Conservation (phyloP, 2,797 vertebrate genomes). For the Antrozous pallidus region DNA sequence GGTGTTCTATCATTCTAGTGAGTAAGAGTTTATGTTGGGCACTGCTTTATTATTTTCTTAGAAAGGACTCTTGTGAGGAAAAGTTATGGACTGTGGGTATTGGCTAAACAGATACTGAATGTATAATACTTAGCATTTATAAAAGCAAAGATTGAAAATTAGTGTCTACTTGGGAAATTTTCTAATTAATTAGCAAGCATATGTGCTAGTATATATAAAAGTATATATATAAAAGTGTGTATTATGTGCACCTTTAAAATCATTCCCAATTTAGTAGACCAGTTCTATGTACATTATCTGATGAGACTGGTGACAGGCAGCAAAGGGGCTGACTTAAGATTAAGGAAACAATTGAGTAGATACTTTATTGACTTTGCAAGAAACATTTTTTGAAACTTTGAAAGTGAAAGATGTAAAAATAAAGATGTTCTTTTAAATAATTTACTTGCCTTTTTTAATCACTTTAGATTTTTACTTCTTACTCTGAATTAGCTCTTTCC, state of each 20-base stretch:
- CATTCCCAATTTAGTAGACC: neutral
- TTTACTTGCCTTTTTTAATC: neutral
- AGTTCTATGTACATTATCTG: neutral
- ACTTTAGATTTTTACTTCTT: neutral
- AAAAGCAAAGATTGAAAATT: neutral
- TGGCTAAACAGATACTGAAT: neutral
- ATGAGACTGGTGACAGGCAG: neutral
- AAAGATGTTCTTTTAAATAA: neutral
- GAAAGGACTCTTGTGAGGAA: neutral
- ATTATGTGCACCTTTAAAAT: neutral
- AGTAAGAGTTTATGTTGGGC: neutral
- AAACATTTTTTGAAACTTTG: neutral
- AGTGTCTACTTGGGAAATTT: neutral
- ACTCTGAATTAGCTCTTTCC: neutral
- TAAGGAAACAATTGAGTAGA: neutral
- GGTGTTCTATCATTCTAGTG: neutral
- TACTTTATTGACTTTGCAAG: neutral
- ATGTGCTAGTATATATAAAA: neutral
- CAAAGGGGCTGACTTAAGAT: neutral
- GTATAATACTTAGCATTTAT: neutral
- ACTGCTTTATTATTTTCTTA: neutral
- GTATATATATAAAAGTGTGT: neutral
- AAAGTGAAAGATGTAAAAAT: neutral
- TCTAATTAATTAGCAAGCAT: neutral
- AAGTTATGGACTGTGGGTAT: neutral